phyloP scores from a whole-genome alignment of 2,797 vertebrate genomes.

The Carduelis carduelis region DNA sequence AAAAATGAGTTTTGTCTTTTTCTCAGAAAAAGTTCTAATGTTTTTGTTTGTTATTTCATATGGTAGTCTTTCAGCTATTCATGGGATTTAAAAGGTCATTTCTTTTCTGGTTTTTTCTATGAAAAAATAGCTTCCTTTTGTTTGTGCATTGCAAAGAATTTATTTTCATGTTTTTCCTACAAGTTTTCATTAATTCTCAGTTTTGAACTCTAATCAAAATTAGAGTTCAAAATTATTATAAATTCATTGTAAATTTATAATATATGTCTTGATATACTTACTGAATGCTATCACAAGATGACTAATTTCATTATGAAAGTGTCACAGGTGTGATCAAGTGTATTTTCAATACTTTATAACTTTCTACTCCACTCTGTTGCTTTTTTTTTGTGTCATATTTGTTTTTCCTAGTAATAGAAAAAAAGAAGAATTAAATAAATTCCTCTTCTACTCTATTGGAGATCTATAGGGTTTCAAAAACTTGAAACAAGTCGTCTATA shows the following conservation, averaged over 20 bases:
- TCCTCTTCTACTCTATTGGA: not conserved
- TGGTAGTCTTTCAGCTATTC: not conserved
- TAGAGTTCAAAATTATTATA: too few relatives aligned
- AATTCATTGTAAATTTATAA: not conserved
- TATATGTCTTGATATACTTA: not conserved
- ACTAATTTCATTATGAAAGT: not conserved
- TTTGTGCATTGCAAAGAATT: not conserved
- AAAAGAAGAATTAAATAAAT: not conserved
- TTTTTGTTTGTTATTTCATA: not conserved
- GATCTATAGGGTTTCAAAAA: not conserved
- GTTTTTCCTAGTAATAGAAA: not conserved
- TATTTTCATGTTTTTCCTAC: not conserved
- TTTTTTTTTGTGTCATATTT: not conserved
- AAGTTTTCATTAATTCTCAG: not conserved
- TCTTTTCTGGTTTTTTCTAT: not conserved
- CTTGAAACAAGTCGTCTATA: not conserved
- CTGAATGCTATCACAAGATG: not conserved
- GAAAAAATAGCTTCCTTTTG: not conserved
- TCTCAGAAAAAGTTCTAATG: not conserved
- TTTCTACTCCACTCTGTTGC: not conserved
- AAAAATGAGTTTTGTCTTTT: not conserved
- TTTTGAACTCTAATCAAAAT: not conserved
- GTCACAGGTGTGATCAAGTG: not conserved
- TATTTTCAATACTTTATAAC: not conserved
- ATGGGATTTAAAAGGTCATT: not conserved